These are phyloP conservation scores for Idaea dimidiata DNA, from an alignment of 2,888 invertebrate species.

Conservation along the genomic window DNA sequence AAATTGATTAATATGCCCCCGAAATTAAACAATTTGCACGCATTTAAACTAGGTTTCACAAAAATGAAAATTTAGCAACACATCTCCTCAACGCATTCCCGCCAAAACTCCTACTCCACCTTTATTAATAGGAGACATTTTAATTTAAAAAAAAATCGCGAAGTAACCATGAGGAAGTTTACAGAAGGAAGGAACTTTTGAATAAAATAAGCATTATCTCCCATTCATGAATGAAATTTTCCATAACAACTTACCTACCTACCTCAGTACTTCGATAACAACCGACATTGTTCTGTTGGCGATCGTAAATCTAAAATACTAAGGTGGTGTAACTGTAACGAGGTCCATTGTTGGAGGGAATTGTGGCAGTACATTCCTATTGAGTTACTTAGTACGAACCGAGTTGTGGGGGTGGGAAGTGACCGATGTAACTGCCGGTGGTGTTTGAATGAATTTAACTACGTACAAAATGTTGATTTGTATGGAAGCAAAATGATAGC, in stretches of 20 bases:
- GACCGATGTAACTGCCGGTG: not conserved
- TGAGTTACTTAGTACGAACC: conserved; percentile 8
- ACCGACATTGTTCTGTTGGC: conserved; percentile 51
- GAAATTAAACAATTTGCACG: too few relatives aligned
- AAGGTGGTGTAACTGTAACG: conserved; percentile 55
- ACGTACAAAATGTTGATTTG: not conserved
- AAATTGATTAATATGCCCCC: too few relatives aligned
- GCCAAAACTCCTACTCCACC: too few relatives aligned
- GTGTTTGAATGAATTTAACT: not conserved
- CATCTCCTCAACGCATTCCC: too few relatives aligned
- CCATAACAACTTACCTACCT: conserved; percentile 1
- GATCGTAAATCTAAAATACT: conserved; percentile 57
- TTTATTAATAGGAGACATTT: too few relatives aligned
- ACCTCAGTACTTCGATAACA: conserved; percentile 45
- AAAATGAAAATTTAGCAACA: too few relatives aligned
- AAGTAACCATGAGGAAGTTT: too few relatives aligned
- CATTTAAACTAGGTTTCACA: too few relatives aligned
- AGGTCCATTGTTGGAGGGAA: conserved; percentile 48
- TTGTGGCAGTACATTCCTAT: conserved; percentile 34
- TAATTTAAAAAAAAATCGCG: too few relatives aligned
- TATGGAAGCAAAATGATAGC: not conserved
- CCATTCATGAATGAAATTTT: not conserved
- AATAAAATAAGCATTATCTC: conserved; percentile 34
- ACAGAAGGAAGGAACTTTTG: not conserved
- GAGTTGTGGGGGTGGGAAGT: not conserved